Percentiles rank a stretch among this genome's conserved stretches.
Conservation (phyloP, 1,140 invertebrate genomes). For the Hestina assimilis region DNA sequence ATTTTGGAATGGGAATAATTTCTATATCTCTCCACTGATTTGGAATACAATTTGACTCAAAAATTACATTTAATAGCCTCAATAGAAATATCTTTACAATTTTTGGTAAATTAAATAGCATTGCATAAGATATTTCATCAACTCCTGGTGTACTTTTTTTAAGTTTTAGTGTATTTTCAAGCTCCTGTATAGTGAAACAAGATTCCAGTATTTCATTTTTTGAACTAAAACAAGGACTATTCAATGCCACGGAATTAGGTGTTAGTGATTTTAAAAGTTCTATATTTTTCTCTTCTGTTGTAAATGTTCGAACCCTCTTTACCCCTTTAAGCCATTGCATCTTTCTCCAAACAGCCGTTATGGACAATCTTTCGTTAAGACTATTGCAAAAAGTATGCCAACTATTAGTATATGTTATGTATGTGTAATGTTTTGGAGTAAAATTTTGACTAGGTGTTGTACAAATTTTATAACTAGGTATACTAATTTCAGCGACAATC, state of each 20-base stretch:
- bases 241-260: slow-evolving; percentile 2
- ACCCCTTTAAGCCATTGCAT: slow-evolving; percentile 14
- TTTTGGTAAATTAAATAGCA: slow-evolving; percentile 33
- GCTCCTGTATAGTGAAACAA: slow-evolving; percentile 25
- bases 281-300: slow-evolving; percentile 3
- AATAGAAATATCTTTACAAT: slow-evolving; percentile 14
- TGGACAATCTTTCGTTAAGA: slow-evolving; percentile 4
- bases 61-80: slow-evolving; percentile 7
- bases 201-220: slow-evolving; percentile 19
- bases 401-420: slow-evolving; percentile 1
- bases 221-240: not conserved
- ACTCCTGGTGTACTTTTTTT: slow-evolving; percentile 35
- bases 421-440: slow-evolving; percentile 12
- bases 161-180: slow-evolving; percentile 31
- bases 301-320: not conserved
- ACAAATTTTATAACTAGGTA: slow-evolving; percentile 1
- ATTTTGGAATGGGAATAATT: slow-evolving; percentile 13
- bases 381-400: slow-evolving; percentile 6
- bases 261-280: not conserved
- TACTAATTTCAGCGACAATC: slow-evolving; percentile 1
- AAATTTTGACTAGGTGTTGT: slow-evolving; percentile 3
- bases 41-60: slow-evolving; percentile 1
- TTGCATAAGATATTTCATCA: slow-evolving; percentile 36
- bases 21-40: slow-evolving; percentile 11
- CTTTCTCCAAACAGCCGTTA: slow-evolving; percentile 10